These are phyloP conservation scores for Sinotaia quadrata DNA, from an alignment of 2,888 invertebrate genomes.

Conservation along the genomic window DNA sequence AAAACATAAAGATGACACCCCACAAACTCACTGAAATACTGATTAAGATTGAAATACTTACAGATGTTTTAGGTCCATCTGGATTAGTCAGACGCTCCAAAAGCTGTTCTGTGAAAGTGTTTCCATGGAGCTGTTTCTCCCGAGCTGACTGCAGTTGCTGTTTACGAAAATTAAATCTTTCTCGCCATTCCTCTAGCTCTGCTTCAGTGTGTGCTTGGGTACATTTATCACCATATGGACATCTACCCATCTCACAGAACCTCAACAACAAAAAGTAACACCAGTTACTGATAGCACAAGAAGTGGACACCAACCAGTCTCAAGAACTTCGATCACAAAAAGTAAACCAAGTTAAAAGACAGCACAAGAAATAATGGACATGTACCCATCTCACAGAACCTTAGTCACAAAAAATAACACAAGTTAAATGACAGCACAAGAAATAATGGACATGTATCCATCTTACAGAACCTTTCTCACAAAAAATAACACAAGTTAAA, in stretches of 20 bases:
- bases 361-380: too few species aligned
- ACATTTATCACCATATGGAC: constrained; percentile 82
- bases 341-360: too few species aligned
- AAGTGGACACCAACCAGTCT: too few species aligned
- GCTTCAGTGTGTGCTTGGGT: constrained; percentile 82
- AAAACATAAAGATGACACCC: not conserved
- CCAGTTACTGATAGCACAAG: too few species aligned
- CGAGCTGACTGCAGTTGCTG: constrained; percentile 75
- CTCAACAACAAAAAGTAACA: too few species aligned
- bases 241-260: constrained; percentile 68
- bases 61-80: constrained; percentile 77
- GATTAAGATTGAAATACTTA: constrained; percentile 39
- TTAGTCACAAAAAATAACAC: too few species aligned
- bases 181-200: constrained; percentile 83
- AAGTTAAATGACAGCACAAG: too few species aligned
- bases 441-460: too few species aligned
- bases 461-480: too few species aligned
- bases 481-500: too few species aligned
- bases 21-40: not conserved
- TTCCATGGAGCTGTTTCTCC: constrained; percentile 80
- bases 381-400: constrained; percentile 53
- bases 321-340: too few species aligned
- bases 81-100: constrained; percentile 76
- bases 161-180: constrained; percentile 79
- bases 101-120: constrained; percentile 77